Evolutionary conservation across 2,888 invertebrate species (phyloP).

Genomic region (Aphodius granarius): DNA sequence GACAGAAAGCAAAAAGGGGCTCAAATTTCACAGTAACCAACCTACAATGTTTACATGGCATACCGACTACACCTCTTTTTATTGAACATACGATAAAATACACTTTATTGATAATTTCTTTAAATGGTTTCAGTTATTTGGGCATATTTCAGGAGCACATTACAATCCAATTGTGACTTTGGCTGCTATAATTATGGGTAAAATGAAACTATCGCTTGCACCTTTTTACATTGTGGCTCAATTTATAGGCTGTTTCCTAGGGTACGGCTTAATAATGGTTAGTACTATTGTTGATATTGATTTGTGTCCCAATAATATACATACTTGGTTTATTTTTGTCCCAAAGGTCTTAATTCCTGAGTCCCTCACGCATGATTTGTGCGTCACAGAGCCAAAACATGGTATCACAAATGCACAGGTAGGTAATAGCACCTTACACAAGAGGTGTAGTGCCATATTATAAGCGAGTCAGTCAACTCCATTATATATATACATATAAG

Average conservation of each 20-base stretch:
- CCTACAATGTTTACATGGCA: no score
- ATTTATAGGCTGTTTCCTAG: conserved; percentile 66
- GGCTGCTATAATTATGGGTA: conserved; percentile 63
- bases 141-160: conserved; percentile 77
- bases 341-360: conserved; percentile 16
- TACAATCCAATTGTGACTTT: conserved; percentile 77
- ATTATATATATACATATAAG: no score
- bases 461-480: no score
- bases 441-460: no score
- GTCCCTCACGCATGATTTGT: conserved; percentile 2
- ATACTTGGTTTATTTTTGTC: no score
- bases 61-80: no score
- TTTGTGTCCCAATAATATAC: background rate
- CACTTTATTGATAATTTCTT: no score
- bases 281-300: conserved; percentile 23
- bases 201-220: conserved; percentile 56
- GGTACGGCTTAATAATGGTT: conserved; percentile 68
- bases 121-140: conserved; percentile 67
- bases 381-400: conserved; percentile 15
- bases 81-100: no score
- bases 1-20: no score
- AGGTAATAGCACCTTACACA: no score
- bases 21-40: no score
- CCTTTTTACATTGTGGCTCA: conserved; percentile 66
- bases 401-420: conserved; percentile 18